Evolutionary conservation across 2,113 vertebrate species (phyloP).

Genomic region (Colaptes auratus): DNA sequence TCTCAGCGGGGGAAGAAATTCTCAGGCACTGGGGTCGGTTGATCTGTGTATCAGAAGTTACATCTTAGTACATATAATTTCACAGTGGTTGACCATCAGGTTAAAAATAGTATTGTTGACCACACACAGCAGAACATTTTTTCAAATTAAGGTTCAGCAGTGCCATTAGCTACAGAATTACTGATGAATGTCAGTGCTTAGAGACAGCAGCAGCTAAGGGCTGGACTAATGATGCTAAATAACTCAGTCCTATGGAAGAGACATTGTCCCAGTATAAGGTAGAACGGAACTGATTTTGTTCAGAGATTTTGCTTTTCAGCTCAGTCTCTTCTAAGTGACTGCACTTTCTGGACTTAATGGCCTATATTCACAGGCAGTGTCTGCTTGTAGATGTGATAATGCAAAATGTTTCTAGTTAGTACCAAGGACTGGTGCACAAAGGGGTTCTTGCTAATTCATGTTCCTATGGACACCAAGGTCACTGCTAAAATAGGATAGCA

Average conservation of each 20-base stretch:
- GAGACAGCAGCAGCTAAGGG: background rate
- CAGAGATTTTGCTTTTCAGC: too few relatives aligned
- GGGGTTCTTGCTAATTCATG: too few relatives aligned
- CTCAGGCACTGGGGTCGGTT: conserved; percentile 13
- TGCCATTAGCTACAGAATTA: background rate
- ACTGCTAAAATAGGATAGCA: too few relatives aligned
- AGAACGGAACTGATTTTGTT: too few relatives aligned
- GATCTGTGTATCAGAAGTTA: conserved; percentile 21
- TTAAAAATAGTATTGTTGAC: conserved; percentile 58
- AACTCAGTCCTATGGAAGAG: background rate
- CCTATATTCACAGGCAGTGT: too few relatives aligned
- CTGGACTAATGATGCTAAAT: background rate
- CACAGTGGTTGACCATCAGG: conserved; percentile 76
- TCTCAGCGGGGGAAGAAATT: background rate
- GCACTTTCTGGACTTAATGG: too few relatives aligned
- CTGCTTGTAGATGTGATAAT: too few relatives aligned
- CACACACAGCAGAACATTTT: conserved; percentile 20
- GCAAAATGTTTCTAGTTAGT: too few relatives aligned
- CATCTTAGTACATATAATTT: conserved; percentile 72
- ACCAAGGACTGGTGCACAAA: too few relatives aligned
- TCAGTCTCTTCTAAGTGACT: too few relatives aligned
- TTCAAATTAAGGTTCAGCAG: background rate
- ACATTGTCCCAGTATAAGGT: too few relatives aligned
- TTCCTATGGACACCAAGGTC: too few relatives aligned
- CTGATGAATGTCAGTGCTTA: background rate